Base-by-base conservation (phyloP, 2,888 invertebrate species). In the Pheosia tremula region DNA sequence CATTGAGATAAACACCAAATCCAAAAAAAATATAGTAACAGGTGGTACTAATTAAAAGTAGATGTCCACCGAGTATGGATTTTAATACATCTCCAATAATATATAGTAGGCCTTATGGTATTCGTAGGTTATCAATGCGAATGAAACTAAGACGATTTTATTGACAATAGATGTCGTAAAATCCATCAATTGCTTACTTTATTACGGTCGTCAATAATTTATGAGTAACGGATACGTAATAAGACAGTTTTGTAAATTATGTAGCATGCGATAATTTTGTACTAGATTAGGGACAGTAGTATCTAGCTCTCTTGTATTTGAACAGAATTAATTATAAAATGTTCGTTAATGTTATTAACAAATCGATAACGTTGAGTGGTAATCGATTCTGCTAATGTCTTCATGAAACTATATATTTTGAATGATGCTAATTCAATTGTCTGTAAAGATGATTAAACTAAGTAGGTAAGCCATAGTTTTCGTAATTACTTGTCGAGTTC, bases 171-270 rank as follows among this genome's bases (percentile, higher is more conserved):
- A n/a, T 47, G 5, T 41, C 41, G 8, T 11, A 9, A n/a, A 11
- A 47, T n/a, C 4, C 6, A 47, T 47, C 47, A 47, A 5, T 47
- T n/a, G 5, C n/a, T n/a, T 47, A 47, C n/a, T 47, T 47, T n/a
- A 47, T 47, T n/a, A 45, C 10, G 11, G 47, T 47, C 47, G 3
- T 47, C n/a, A 47, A 47, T 47, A n/a, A 47, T 47, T 47, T 47
- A 47, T 47, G 47, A 47, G 47, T 47, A n/a, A n/a, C 11, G 47
- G n/a, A 47, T 47, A n/a, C 47, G 47, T 47, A 47, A 47, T 47
- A n/a, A 47, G 9, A 47, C 41, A 41, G 8, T 41, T 5, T n/a
- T n/a, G 47, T n/a, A 47, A 47, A n/a, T 47, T 47, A n/a, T n/a
- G 4, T 47, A 43, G 10, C 10, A 43, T 9, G 43, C 4, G 1